Evolutionary conservation across 2,888 invertebrate genomes (phyloP), one percentile per base, ranked within the genome.

Genomic region (Crioceris asparagi): DNA sequence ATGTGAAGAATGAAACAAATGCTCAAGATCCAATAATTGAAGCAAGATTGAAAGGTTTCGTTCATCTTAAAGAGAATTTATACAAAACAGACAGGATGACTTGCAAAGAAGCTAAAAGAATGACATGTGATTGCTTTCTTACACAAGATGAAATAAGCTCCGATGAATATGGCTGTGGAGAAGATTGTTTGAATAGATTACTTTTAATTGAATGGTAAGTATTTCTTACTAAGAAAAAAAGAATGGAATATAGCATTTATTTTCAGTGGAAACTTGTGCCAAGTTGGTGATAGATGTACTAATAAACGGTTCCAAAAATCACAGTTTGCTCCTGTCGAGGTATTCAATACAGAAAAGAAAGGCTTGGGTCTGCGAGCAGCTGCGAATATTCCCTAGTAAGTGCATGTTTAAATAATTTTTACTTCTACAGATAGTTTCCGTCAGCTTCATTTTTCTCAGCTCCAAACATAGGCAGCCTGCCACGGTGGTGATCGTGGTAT

Each of bases 181-280:
- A 92, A 57, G 92, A 94, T 65, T 97, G 97, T 65, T 74, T 97
- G 21, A 97, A 97, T 70, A 78, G 94, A 57, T 73, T 96, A 60
- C 77, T 97, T n/a, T 88, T 94, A 84, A 94, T 97, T 59, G 97
- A 97, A 75, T 97, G 92, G 90, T 88, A 69, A 67, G 64, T 38
- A 40, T 37, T n/a, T n/a, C n/a, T n/a, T n/a, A n/a, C n/a, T n/a
- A n/a, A n/a, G n/a, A n/a, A n/a, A n/a, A n/a, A n/a, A n/a, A 5
- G 17, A 26, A 14, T 30, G 18, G 21, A 29, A 32, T 25, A 29
- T 11, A 16, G 15, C 26, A 35, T 18, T 32, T 17, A 34, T 11
- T 52, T 50, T 48, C 43, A 90, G 96, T 71, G 92, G 94, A 10
- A 75, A 81, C 4, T 72, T 88, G 53, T 98, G 97, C 67, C 80